Conservation (phyloP, 1,140 invertebrate species). For the Cyphomyrmex costatus region DNA sequence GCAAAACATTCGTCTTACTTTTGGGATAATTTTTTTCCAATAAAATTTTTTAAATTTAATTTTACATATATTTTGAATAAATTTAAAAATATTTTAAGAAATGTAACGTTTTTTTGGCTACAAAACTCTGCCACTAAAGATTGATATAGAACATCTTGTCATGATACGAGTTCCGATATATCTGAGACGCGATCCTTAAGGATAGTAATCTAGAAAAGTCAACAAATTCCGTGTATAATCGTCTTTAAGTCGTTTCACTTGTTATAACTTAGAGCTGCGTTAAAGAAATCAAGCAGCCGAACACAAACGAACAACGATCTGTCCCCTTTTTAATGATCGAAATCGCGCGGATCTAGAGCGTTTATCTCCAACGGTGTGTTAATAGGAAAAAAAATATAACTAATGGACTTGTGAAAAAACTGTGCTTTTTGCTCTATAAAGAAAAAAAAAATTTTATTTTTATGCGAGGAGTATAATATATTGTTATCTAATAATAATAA, state of each 20-base stretch:
- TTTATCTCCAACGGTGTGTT: conserved; percentile 36
- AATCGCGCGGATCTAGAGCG: conserved; percentile 28
- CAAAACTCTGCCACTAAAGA: conserved; percentile 2
- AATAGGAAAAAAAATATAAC: conserved; percentile 25
- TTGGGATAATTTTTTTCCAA: neutral
- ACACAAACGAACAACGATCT: conserved; percentile 67
- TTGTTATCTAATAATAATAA: conserved; percentile 33
- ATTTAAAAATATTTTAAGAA: neutral
- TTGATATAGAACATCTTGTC: conserved; percentile 9
- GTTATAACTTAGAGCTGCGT: conserved; percentile 68
- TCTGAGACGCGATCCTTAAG: conserved; percentile 62
- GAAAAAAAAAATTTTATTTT: conserved; percentile 35
- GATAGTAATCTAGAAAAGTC: conserved; percentile 57
- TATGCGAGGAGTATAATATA: conserved; percentile 34
- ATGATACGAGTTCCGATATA: conserved; percentile 34
- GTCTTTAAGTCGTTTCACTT: conserved; percentile 61
- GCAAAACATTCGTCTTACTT: neutral
- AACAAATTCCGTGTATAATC: conserved; percentile 64
- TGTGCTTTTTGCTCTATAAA: conserved; percentile 34
- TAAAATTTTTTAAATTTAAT: neutral
- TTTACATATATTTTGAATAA: neutral
- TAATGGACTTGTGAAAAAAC: conserved; percentile 24
- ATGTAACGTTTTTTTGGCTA: neutral
- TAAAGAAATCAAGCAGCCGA: conserved; percentile 48
- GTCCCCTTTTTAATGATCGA: conserved; percentile 28